Base-by-base conservation (phyloP, 2,888 invertebrate species). In the Monopis laevigella region DNA sequence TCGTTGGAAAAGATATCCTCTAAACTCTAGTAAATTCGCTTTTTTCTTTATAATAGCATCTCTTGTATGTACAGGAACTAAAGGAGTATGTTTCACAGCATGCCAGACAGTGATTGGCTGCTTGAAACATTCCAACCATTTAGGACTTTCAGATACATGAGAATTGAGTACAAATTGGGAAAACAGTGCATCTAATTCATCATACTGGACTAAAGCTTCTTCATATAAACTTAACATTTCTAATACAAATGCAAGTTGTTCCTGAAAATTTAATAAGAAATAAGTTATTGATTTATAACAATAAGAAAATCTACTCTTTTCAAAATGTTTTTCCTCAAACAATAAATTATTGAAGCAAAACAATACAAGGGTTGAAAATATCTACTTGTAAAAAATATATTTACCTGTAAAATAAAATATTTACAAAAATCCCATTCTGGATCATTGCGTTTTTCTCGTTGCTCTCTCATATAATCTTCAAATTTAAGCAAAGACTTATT, bases 121-220 rank as follows among this genome's bases (percentile, higher is more conserved):
- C 59, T 89, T 88, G 62, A 96, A 95, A 26, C 87, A 86, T 44
- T 84, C 84, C 50, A 97, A 75, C 96, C 96, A 97, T 44, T 86
- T 85, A 42, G 93, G 92, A 58, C 89, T 88, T 56, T 93, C 94
- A 46, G 93, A 90, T 48, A 92, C 86, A 58, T 92, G 90, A n/a
- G 94, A 92, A 75, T 96, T 96, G 50, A 95, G 88, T 42, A 98
- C 90, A 75, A 96, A 97, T 78, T 98, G 97, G 2, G 96, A 95
- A 68, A 98, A 96, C 51, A 98, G 84, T 39, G 96, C 97, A 78
- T 98, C 97, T 58, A 98, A 81, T 74, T 98, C 98, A 65, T 98
- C 98, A 65, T 97, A 98, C 61, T 98, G 98, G 42, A 98, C 92
- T 51, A 98, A 78, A 10, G 97, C 94, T 75, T 98, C 97, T 51